These are phyloP conservation scores for Rhingia campestris DNA, from an alignment of 2,888 invertebrate species.

Conservation along the genomic window DNA sequence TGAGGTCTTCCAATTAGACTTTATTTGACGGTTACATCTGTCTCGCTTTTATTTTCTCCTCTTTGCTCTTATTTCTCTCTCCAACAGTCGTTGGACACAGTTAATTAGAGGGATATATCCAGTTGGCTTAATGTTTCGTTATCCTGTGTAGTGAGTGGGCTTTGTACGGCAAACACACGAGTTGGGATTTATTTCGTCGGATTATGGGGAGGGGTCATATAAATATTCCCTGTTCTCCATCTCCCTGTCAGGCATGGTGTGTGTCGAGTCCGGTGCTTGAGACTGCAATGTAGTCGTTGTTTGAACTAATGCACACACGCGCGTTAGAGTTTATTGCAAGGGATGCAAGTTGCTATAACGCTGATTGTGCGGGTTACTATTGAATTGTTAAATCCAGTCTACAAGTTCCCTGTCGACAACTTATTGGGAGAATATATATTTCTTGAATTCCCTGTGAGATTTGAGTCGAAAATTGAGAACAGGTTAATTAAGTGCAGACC, in stretches of 20 bases:
- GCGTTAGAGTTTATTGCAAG: conserved; percentile 14
- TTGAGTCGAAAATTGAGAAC: conserved; percentile 73
- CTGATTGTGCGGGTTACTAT: conserved; percentile 39
- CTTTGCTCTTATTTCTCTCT: conserved; percentile 13
- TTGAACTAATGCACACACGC: conserved; percentile 43
- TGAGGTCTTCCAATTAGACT: conserved; percentile 58
- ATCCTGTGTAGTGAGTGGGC: conserved; percentile 33
- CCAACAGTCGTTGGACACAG: conserved; percentile 31
- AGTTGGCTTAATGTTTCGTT: conserved; percentile 70
- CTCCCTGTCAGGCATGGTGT: conserved; percentile 33
- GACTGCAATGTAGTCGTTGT: conserved; percentile 12
- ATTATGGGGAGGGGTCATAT: conserved; percentile 67
- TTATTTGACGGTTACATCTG: background rate
- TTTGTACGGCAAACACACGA: conserved; percentile 34
- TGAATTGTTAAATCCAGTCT: conserved; percentile 72
- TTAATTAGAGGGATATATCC: conserved; percentile 71
- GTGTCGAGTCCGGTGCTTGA: conserved; percentile 45
- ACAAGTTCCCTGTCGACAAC: conserved; percentile 73
- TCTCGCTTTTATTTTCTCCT: conserved; percentile 10
- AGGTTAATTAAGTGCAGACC: conserved; percentile 68
- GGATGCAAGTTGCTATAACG: conserved; percentile 28
- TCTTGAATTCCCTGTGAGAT: conserved; percentile 73
- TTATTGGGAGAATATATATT: conserved; percentile 66
- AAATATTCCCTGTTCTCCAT: conserved; percentile 53
- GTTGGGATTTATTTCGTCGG: conserved; percentile 53